Conservation (phyloP, 2,113 vertebrate genomes). For the Poecile atricapillus region DNA sequence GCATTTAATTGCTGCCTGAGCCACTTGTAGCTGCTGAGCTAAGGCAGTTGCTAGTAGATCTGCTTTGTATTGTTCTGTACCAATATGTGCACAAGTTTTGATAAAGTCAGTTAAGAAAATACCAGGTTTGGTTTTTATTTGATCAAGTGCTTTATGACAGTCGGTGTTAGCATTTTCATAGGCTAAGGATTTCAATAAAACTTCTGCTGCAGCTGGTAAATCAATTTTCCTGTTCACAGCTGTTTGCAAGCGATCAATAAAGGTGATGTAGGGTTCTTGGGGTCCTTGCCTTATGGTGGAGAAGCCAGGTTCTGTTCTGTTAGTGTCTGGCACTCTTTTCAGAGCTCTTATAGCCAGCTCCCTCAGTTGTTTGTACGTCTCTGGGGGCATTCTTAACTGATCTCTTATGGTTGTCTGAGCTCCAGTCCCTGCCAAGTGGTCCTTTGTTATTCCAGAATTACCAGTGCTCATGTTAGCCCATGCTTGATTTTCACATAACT, state of each 20-base stretch:
- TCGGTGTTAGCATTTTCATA: not conserved
- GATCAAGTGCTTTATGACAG: not conserved
- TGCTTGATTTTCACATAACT: not conserved
- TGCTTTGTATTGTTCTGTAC: not conserved
- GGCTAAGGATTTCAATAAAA: not conserved
- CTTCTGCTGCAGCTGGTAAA: not conserved
- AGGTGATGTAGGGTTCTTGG: not conserved
- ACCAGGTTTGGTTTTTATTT: not conserved
- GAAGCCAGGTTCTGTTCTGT: not conserved
- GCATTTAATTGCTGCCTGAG: not conserved
- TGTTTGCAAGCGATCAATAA: not conserved
- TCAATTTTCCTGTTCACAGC: not conserved
- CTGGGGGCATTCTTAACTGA: not conserved
- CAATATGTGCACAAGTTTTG: not conserved
- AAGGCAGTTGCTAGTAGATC: not conserved
- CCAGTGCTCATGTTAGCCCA: not conserved
- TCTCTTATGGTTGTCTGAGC: not conserved
- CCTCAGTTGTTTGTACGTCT: not conserved
- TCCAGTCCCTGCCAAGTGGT: not conserved
- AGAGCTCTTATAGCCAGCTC: not conserved
- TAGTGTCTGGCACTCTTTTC: not conserved
- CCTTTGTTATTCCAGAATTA: not conserved
- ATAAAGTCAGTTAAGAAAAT: not conserved
- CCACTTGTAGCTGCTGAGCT: not conserved
- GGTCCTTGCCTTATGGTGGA: not conserved